phyloP scores from a whole-genome alignment of 2,797 vertebrate species.

The Paratrypauchen microcephalus region DNA sequence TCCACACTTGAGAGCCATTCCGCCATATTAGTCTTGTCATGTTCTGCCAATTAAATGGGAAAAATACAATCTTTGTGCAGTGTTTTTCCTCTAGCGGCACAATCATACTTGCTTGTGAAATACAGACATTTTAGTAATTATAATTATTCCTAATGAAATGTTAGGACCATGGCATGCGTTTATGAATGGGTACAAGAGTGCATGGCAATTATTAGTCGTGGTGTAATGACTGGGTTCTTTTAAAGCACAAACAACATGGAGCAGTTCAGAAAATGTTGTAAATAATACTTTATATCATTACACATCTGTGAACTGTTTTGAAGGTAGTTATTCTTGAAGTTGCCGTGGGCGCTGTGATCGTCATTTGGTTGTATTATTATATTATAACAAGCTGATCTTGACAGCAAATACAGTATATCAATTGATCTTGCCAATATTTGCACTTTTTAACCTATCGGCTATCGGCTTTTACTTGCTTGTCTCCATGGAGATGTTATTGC shows the following conservation, averaged over 20 bases:
- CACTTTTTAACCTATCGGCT: no score
- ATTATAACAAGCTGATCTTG: no score
- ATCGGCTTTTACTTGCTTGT: no score
- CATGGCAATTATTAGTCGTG: constrained; percentile 6
- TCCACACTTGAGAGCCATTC: constrained; percentile 42
- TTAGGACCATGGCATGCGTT: background rate
- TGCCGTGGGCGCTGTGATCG: no score
- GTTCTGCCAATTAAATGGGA: constrained; percentile 19
- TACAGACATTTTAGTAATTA: background rate
- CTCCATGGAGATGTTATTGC: no score
- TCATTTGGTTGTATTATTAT: no score
- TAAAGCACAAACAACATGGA: background rate
- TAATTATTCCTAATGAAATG: background rate
- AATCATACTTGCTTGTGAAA: background rate
- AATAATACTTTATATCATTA: no score
- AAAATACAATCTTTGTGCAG: constrained; percentile 7
- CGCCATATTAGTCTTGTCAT: constrained; percentile 22
- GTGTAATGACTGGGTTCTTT: constrained; percentile 4
- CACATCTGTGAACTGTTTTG: no score
- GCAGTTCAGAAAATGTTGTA: constrained; percentile 1
- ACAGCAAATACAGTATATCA: no score
- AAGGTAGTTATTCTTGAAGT: no score
- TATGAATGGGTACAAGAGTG: background rate
- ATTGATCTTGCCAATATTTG: no score
- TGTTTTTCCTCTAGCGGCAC: background rate